Evolutionary conservation across 2,888 invertebrate genomes (phyloP).

Genomic region (Panopea generosa): DNA sequence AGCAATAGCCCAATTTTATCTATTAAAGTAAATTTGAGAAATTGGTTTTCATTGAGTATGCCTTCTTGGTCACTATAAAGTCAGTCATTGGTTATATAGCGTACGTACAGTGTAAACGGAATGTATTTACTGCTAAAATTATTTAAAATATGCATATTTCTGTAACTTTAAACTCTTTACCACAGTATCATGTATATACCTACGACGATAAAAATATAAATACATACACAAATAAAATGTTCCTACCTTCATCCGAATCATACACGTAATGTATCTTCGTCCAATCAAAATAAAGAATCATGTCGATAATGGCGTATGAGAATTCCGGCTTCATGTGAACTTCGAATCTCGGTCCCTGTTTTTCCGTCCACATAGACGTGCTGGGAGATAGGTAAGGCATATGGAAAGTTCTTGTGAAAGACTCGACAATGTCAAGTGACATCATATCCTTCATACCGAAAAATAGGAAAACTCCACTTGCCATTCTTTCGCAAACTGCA

Average conservation of each 20-base stretch:
- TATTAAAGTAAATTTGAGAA: no score
- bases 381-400: conserved; percentile 77
- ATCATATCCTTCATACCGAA: conserved; percentile 71
- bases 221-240: no score
- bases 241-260: conserved; percentile 75
- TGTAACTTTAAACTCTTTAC: no score
- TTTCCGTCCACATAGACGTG: conserved; percentile 55
- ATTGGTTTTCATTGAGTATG: no score
- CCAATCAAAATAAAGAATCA: conserved; percentile 73
- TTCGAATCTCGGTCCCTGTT: conserved; percentile 88
- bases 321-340: conserved; percentile 91
- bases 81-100: no score
- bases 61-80: no score
- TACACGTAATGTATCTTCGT: conserved; percentile 72
- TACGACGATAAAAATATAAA: no score
- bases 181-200: no score
- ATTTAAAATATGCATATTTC: no score
- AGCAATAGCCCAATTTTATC: no score
- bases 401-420: conserved; percentile 71
- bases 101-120: no score
- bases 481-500: conserved; percentile 77
- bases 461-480: conserved; percentile 74
- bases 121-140: no score
- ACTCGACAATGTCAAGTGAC: conserved; percentile 71
- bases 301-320: conserved; percentile 89